These are phyloP conservation scores for Thunnus albacares DNA, from an alignment of 2,797 vertebrate species.

Conservation along the genomic window DNA sequence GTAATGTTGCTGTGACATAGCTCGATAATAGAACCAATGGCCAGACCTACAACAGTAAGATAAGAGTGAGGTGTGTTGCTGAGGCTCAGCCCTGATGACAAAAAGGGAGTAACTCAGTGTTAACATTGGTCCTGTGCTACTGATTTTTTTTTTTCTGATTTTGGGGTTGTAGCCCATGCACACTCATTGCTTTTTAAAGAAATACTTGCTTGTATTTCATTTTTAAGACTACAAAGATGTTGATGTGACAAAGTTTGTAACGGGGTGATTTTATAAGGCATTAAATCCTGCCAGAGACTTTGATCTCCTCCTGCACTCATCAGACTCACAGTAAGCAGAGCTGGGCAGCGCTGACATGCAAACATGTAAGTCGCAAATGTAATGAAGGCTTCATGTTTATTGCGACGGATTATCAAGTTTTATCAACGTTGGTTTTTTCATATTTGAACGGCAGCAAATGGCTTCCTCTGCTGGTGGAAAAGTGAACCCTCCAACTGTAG, in stretches of 20 bases:
- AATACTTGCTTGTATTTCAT: slow-evolving; percentile 6
- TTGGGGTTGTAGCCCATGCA: neutral
- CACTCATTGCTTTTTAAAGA: neutral
- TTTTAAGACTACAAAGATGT: slow-evolving; percentile 22
- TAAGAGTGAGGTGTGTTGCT: neutral
- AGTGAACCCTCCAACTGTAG: slow-evolving; percentile 15
- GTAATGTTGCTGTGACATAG: neutral
- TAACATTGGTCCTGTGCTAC: slow-evolving; percentile 2
- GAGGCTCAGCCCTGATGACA: neutral
- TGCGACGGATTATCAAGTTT: slow-evolving; percentile 11
- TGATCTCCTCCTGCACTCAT: neutral
- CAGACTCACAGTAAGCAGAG: neutral
- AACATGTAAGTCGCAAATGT: neutral
- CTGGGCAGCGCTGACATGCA: neutral
- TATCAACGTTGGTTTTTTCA: slow-evolving; percentile 16
- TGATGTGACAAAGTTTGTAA: neutral
- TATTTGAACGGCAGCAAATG: neutral
- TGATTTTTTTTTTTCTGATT: too few relatives aligned
- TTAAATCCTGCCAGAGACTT: slow-evolving; percentile 23
- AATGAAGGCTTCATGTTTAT: slow-evolving; percentile 12
- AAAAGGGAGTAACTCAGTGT: slow-evolving; percentile 3
- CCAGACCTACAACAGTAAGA: neutral
- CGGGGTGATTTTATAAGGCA: slow-evolving; percentile 10
- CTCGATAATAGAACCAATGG: neutral
- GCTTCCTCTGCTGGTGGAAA: slow-evolving; percentile 12